Evolutionary conservation across 2,888 invertebrate species (phyloP), one percentile per base, ranked within the genome.

Genomic region (Cerastis leucographa): DNA sequence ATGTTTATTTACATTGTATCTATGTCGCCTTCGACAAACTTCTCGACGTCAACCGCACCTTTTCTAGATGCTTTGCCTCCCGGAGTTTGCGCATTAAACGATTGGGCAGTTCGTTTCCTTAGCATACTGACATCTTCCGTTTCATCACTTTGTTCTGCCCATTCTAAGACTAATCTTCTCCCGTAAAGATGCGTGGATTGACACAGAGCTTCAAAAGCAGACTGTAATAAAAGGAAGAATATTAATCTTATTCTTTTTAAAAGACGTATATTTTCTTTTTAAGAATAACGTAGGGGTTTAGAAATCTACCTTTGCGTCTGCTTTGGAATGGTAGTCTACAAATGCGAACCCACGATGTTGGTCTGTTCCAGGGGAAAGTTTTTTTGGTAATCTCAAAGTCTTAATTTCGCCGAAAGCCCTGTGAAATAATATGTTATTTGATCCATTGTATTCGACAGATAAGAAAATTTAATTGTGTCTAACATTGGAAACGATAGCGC

Each of bases 101-200:
- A 90, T 74, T 98, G 97, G 0, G 99, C 99, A 0, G 99, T 99
- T 89, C 99, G 97, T 95, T 98, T 98, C 81, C 99, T 97, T 78
- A 99, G 96, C 83, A 98, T 97, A 22, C 98, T 98, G 12, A 99
- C 97, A 83, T 97, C 97, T 92, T 98, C 98, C 71, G 97, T 97
- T 40, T 96, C 96, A 77, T 97, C 96, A 54, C 98, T 97, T 69
- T 98, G 97, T 76, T 98, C 97, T 0, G 99, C 99, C 99, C 99
- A 99, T 96, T 99, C 99, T 79, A 99, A 95, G 0, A 99, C 99
- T 89, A 99, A 96, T 74, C 99, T 97, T 85, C 99, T 97, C 1
- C 99, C 99, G 94, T 99, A 99, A 95, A 99, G 98, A 97, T 99
- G 99, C 74, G 99, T 99, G 90, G 99, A 99, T 93, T 99, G 99